Percentiles rank a stretch among this genome's conserved stretches.
These are phyloP conservation scores for Abrostola triplasia DNA, from an alignment of 2,888 invertebrate species.

Conservation along the genomic window DNA sequence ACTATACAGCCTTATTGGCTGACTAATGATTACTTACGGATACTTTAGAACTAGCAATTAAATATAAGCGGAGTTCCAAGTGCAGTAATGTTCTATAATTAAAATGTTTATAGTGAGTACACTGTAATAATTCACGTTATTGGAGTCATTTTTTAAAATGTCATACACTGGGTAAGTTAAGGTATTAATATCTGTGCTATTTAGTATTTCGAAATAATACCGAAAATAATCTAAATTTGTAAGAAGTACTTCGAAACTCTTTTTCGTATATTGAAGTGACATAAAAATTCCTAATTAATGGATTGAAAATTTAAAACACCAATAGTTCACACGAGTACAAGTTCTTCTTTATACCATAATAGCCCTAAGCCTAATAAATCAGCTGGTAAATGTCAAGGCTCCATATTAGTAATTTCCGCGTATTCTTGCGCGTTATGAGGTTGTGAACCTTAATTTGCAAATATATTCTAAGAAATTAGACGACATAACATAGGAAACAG, in stretches of 20 bases:
- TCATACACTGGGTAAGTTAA: no score
- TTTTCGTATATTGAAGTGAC: no score
- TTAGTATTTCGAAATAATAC: no score
- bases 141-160: no score
- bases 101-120: not conserved
- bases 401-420: conserved; percentile 5
- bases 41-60: not conserved
- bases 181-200: no score
- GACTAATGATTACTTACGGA: not conserved
- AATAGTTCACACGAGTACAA: no score
- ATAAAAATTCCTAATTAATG: no score
- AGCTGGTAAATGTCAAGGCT: conserved; percentile 23
- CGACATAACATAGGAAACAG: conserved; percentile 56
- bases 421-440: conserved; percentile 13
- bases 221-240: no score
- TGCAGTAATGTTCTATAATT: not conserved
- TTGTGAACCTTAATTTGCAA: conserved; percentile 24
- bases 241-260: no score
- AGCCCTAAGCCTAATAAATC: not conserved
- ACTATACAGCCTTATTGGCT: not conserved
- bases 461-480: conserved; percentile 29
- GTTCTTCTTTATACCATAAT: not conserved
- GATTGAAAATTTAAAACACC: no score
- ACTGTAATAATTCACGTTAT: no score
- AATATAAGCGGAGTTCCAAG: not conserved